Evolutionary conservation across 2,888 invertebrate genomes (phyloP), one percentile per base, ranked within the genome.

Genomic region (Druceiella hillmani): DNA sequence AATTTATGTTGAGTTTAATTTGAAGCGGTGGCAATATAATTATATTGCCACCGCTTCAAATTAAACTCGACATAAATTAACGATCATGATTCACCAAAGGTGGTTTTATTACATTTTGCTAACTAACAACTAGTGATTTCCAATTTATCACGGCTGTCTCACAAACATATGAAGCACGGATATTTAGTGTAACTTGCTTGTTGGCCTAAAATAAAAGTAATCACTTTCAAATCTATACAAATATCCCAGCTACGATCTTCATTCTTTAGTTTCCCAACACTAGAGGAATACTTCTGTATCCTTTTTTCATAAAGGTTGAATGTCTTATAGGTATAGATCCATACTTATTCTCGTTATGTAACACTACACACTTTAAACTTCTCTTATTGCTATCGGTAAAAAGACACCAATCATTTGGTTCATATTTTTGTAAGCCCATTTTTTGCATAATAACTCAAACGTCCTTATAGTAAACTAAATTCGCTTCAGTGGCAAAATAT

Each of bases 71-170:
- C n/a, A n/a, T n/a, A n/a, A n/a, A n/a, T n/a, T n/a, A n/a, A n/a
- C n/a, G n/a, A n/a, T n/a, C n/a, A n/a, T n/a, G n/a, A n/a, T n/a
- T n/a, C n/a, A n/a, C n/a, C n/a, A n/a, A n/a, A n/a, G n/a, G n/a
- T n/a, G n/a, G n/a, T n/a, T n/a, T n/a, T n/a, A n/a, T n/a, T n/a
- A n/a, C n/a, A n/a, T n/a, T n/a, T n/a, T n/a, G n/a, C n/a, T n/a
- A n/a, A n/a, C n/a, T n/a, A n/a, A n/a, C n/a, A n/a, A n/a, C n/a
- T n/a, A n/a, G n/a, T n/a, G n/a, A n/a, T n/a, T n/a, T n/a, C n/a
- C n/a, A n/a, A n/a, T 32, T 43, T 43, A 11, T 22, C 41, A 22
- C 41, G 17, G 30, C 38, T 46, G 33, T 45, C 45, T 33, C 43
- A 45, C 9, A 45, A 24, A 38, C 40, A 43, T n/a, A 43, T 31